Evolutionary conservation across 2,888 invertebrate species (phyloP).

Genomic region (Flexamia atlantica): DNA sequence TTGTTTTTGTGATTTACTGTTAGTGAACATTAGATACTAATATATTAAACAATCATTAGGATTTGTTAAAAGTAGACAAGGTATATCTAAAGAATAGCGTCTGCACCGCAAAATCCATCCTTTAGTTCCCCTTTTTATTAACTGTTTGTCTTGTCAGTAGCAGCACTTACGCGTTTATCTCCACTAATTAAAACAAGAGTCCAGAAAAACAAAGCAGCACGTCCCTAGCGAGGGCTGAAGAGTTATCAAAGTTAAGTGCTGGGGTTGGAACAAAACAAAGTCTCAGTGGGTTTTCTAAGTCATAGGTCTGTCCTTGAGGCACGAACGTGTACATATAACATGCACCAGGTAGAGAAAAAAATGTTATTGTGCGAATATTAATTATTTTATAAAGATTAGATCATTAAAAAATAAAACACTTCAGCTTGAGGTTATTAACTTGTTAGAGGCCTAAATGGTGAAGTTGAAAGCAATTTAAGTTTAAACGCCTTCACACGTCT

Average conservation of each 20-base stretch:
- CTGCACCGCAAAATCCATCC: neutral
- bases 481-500: conserved; percentile 8
- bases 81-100: too few species aligned
- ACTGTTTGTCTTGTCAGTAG: conserved; percentile 7
- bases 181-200: conserved; percentile 21
- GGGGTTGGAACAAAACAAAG: neutral
- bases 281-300: too few species aligned
- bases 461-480: conserved; percentile 1
- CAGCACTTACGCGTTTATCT: conserved; percentile 27
- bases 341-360: too few species aligned
- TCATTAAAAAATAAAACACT: too few species aligned
- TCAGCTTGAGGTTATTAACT: neutral
- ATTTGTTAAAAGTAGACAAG: too few species aligned
- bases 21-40: too few species aligned
- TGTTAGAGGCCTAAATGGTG: neutral
- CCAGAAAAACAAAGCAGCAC: conserved; percentile 10
- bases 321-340: too few species aligned
- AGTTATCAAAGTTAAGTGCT: neutral
- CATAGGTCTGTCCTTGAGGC: too few species aligned
- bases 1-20: too few species aligned
- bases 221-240: neutral
- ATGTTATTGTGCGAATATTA: too few species aligned
- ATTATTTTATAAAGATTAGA: too few species aligned
- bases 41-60: too few species aligned
- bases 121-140: neutral